A percentile compares a stretch with the other conserved stretches of the same genome.
Conservation (phyloP, 2,888 invertebrate species). For the Troides helena region DNA sequence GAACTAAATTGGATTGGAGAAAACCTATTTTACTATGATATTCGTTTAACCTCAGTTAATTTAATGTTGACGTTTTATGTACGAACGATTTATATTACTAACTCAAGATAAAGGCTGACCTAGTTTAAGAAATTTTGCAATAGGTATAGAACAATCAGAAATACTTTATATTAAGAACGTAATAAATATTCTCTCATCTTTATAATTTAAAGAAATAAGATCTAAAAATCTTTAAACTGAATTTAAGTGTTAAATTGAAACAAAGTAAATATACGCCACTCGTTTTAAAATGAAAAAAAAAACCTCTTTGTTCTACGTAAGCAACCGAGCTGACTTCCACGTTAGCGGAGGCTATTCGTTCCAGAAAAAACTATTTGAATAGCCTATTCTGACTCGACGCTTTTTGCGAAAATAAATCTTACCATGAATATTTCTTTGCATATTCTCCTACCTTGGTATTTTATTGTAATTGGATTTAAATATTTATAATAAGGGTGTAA, state of each 20-base stretch:
- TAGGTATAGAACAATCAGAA: too few relatives aligned
- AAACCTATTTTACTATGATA: too few relatives aligned
- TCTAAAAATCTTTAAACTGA: background rate
- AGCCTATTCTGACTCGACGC: conserved; percentile 18
- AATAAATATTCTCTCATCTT: too few relatives aligned
- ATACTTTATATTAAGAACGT: too few relatives aligned
- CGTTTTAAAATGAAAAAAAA: conserved; percentile 8
- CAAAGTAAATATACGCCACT: background rate
- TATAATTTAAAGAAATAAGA: too few relatives aligned
- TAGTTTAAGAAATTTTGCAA: too few relatives aligned
- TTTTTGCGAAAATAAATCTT: conserved; percentile 3
- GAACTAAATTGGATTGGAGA: background rate
- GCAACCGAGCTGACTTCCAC: conserved; percentile 12
- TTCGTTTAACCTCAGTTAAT: too few relatives aligned
- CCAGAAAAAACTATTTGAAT: conserved; percentile 25
- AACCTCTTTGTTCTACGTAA: conserved; percentile 7
- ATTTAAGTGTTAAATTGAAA: conserved; percentile 3
- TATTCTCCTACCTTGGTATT: background rate
- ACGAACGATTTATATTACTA: too few relatives aligned
- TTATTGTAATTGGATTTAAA: too few relatives aligned
- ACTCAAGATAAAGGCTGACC: too few relatives aligned
- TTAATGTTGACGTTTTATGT: too few relatives aligned
- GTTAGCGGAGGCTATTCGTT: conserved; percentile 9
- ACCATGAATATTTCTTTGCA: conserved; percentile 1
- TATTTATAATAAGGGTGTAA: too few relatives aligned